phyloP scores from a whole-genome alignment of 1,140 invertebrate genomes.

The Heliothis subflexa region DNA sequence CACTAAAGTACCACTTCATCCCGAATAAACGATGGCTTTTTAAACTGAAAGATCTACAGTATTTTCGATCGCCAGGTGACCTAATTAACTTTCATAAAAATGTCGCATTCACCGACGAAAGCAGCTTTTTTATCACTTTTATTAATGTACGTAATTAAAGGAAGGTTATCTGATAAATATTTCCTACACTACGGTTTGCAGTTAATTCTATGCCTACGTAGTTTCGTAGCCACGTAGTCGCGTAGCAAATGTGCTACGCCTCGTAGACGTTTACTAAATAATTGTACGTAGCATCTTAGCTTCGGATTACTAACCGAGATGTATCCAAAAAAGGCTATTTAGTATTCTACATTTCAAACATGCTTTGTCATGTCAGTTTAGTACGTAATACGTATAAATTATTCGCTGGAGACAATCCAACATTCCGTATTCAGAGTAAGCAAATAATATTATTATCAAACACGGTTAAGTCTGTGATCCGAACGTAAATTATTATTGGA shows the following conservation, averaged over 20 bases:
- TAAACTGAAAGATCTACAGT: too few species aligned
- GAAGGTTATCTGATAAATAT: not conserved
- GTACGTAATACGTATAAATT: slow-evolving; percentile 42
- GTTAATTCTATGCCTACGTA: slow-evolving; percentile 37
- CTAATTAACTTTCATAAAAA: too few species aligned
- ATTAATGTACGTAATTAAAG: not conserved
- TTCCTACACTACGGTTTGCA: slow-evolving; percentile 15
- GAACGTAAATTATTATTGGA: slow-evolving; percentile 40
- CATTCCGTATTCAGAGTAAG: slow-evolving; percentile 30
- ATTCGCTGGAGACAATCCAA: slow-evolving; percentile 40
- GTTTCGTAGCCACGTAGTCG: slow-evolving; percentile 14
- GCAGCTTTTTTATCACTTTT: too few species aligned
- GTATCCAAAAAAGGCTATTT: slow-evolving; percentile 19
- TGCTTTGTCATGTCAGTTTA: slow-evolving; percentile 43
- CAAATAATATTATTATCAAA: slow-evolving; percentile 40
- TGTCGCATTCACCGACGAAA: too few species aligned
- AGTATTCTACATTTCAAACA: slow-evolving; percentile 38
- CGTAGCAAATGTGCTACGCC: slow-evolving; percentile 34
- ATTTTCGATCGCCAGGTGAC: too few species aligned
- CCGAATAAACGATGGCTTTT: too few species aligned
- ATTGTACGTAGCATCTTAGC: slow-evolving; percentile 26
- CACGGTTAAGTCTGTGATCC: slow-evolving; percentile 25
- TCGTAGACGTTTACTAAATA: slow-evolving; percentile 32
- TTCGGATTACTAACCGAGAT: slow-evolving; percentile 21
- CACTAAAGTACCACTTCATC: too few species aligned